phyloP scores from a whole-genome alignment of 2,888 invertebrate genomes.

The Punctoribates punctum region DNA sequence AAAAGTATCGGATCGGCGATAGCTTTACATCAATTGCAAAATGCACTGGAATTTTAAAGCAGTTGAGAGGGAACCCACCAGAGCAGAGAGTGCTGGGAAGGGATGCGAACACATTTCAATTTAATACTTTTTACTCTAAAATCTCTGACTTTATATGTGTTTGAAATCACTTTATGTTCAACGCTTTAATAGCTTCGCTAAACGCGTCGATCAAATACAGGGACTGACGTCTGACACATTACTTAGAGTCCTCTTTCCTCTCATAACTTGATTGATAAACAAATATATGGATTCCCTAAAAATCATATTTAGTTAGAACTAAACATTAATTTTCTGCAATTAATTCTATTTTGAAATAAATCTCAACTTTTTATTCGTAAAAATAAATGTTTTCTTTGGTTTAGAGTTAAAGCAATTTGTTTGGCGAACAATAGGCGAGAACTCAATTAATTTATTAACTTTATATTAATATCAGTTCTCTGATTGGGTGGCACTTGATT shows the following conservation, averaged over 20 bases:
- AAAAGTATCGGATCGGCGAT: too few species aligned
- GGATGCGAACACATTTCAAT: background rate
- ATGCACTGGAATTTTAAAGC: background rate
- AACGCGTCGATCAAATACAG: background rate
- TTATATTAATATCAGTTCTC: background rate
- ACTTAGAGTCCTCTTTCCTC: background rate
- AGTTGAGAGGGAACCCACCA: background rate
- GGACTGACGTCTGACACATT: constrained; percentile 11
- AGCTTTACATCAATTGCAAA: background rate
- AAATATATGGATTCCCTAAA: too few species aligned
- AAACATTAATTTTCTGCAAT: too few species aligned
- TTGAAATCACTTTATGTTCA: constrained; percentile 9
- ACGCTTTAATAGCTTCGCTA: background rate
- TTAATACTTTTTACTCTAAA: constrained; percentile 25
- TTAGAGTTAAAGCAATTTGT: too few species aligned
- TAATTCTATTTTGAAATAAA: too few species aligned
- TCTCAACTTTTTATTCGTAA: too few species aligned
- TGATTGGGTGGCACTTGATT: constrained; percentile 1
- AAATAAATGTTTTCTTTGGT: too few species aligned
- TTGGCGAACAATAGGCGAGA: background rate
- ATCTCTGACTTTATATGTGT: background rate
- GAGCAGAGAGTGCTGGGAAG: background rate
- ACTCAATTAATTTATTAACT: background rate
- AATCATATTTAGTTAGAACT: too few species aligned
- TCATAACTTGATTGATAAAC: background rate